phyloP scores from a whole-genome alignment of 2,113 vertebrate genomes.

The Marmota flaviventris region DNA sequence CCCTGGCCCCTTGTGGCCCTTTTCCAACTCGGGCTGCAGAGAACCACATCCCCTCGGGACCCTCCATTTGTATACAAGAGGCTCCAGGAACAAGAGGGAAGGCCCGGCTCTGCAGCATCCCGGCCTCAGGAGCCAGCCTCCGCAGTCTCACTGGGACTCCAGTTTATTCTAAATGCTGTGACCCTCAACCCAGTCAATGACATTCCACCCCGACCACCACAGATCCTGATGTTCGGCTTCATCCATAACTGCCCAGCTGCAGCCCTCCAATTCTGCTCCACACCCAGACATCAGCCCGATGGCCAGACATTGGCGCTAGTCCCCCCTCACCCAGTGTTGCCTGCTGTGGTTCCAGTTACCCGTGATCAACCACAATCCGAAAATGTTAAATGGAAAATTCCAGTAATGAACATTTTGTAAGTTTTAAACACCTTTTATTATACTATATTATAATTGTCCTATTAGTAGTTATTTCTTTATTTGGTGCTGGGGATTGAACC shows the following conservation, averaged over 20 bases:
- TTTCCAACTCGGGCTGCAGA: not conserved
- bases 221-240: not conserved
- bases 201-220: rapidly evolving
- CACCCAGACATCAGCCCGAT: not conserved
- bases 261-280: not conserved
- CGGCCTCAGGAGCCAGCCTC: too few species aligned
- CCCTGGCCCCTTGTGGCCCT: not conserved
- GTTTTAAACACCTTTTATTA: not conserved
- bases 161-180: rapidly evolving
- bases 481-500: too few species aligned
- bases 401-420: not conserved
- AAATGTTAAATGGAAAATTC: not conserved
- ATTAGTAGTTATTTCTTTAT: not conserved
- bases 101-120: not conserved
- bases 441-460: not conserved
- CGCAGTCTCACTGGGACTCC: not conserved
- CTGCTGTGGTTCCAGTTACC: not conserved
- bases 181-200: not conserved
- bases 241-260: not conserved
- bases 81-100: not conserved
- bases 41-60: not conserved
- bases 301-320: too few species aligned
- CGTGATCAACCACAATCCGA: not conserved
- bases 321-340: not conserved
- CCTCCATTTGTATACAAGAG: not conserved